Percentiles rank a stretch among this genome's conserved stretches.
Evolutionary conservation across 2,888 invertebrate genomes (phyloP).

Genomic region (Drosophila bunnanda): DNA sequence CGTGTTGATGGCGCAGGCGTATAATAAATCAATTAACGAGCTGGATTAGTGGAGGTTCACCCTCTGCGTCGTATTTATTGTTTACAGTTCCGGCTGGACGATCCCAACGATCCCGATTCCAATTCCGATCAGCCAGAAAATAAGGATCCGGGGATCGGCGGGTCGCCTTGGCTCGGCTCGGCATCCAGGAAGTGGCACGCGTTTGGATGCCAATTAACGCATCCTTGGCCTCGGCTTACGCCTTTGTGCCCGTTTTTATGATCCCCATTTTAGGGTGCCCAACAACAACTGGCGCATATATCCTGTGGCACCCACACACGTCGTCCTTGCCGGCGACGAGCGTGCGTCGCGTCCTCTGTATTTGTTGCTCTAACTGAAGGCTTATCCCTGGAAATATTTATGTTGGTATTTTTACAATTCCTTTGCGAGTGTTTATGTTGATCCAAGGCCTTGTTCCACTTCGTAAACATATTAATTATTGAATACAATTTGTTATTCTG

Average conservation of each 20-base stretch:
- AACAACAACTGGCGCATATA: constrained; percentile 66
- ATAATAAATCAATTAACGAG: constrained; percentile 74
- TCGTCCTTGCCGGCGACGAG: constrained; percentile 25
- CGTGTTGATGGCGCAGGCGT: constrained; percentile 66
- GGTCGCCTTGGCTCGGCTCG: too few species aligned
- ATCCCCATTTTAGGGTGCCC: constrained; percentile 25
- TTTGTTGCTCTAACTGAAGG: constrained; percentile 22
- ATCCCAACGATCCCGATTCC: constrained; percentile 47
- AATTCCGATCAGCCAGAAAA: constrained; percentile 30
- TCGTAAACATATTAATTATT: neutral
- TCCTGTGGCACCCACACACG: constrained; percentile 73
- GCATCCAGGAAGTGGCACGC: constrained; percentile 67
- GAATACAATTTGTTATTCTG: neutral
- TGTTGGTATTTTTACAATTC: neutral
- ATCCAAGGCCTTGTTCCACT: neutral
- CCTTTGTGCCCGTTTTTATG: constrained; percentile 59
- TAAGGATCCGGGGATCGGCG: constrained; percentile 4
- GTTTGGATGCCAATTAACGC: constrained; percentile 69
- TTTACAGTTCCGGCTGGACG: constrained; percentile 83
- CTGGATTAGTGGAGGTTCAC: constrained; percentile 44
- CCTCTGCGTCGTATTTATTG: constrained; percentile 73
- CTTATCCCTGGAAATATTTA: constrained; percentile 21
- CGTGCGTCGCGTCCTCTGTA: constrained; percentile 21
- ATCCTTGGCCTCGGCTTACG: constrained; percentile 62
- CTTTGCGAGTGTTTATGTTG: neutral